A percentile compares a stretch with the other conserved stretches of the same genome.
Evolutionary conservation across 1,140 invertebrate species (phyloP).

Genomic region (Drosophila pachea): DNA sequence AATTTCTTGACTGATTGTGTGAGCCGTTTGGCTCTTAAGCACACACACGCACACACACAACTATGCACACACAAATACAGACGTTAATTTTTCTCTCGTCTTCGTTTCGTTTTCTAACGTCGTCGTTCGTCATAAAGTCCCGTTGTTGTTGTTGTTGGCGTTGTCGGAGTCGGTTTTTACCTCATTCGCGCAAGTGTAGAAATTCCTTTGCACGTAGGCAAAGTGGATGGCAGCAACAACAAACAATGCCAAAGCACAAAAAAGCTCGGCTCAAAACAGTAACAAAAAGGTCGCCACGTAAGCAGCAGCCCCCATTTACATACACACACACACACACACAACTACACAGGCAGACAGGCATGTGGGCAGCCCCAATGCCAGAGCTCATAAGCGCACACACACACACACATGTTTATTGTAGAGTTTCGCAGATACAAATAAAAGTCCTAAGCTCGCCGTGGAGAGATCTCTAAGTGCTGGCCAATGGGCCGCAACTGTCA

Average conservation of each 20-base stretch:
- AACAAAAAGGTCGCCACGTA: constrained; percentile 51
- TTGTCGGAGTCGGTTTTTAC: constrained; percentile 34
- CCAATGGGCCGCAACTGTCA: constrained; percentile 48
- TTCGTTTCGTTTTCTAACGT: constrained; percentile 68
- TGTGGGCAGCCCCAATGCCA: constrained; percentile 11
- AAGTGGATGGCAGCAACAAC: constrained; percentile 25
- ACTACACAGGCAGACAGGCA: neutral
- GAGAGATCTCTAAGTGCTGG: constrained; percentile 28
- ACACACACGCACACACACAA: constrained; percentile 23
- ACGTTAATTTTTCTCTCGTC: constrained; percentile 39
- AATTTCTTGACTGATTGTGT: constrained; percentile 51
- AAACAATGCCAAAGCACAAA: constrained; percentile 34
- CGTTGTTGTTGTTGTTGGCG: constrained; percentile 65
- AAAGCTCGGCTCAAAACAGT: constrained; percentile 52
- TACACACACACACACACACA: neutral
- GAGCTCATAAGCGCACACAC: neutral
- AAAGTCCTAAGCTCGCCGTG: constrained; percentile 43
- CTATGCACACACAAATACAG: constrained; percentile 17
- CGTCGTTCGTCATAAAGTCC: constrained; percentile 72
- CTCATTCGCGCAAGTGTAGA: constrained; percentile 68
- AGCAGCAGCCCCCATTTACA: constrained; percentile 33
- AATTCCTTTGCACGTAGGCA: constrained; percentile 75
- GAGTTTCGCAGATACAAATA: neutral
- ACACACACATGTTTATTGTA: constrained; percentile 8
- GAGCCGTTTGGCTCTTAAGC: constrained; percentile 34